These are phyloP conservation scores for Chromobotia macracanthus DNA, from an alignment of 2,797 vertebrate genomes.

Conservation along the genomic window DNA sequence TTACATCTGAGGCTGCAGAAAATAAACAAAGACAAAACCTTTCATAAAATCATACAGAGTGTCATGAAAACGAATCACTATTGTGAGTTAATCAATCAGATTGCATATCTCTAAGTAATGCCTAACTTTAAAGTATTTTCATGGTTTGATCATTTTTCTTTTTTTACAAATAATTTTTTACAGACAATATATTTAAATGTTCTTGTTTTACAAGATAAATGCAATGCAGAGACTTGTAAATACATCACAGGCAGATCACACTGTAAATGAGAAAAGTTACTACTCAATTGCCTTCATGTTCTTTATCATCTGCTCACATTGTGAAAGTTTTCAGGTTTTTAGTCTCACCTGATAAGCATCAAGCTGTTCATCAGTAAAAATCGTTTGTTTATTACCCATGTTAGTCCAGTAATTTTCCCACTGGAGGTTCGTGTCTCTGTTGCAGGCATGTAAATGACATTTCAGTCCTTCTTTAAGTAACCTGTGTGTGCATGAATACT, in stretches of 20 bases:
- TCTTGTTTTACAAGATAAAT: no score
- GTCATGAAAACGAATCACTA: not conserved
- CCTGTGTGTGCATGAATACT: slow-evolving; percentile 59
- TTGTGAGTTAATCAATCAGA: not conserved
- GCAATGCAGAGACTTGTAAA: no score
- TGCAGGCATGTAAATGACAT: slow-evolving; percentile 83
- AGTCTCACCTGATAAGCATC: slow-evolving; percentile 98
- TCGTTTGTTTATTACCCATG: slow-evolving; percentile 99
- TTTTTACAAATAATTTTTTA: no score
- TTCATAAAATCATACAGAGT: not conserved
- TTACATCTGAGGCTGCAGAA: slow-evolving; percentile 11
- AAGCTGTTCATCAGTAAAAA: slow-evolving; percentile 99
- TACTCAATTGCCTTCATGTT: slow-evolving; percentile 8
- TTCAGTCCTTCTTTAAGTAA: slow-evolving; percentile 56
- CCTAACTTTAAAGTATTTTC: not conserved
- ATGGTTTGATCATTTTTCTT: not conserved
- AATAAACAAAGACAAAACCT: slow-evolving; percentile 6
- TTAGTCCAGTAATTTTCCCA: slow-evolving; percentile 80
- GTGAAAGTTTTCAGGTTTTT: no score
- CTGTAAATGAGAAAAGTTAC: not conserved
- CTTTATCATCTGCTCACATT: not conserved
- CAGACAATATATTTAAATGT: no score
- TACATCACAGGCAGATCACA: not conserved
- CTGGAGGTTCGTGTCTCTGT: slow-evolving; percentile 75
- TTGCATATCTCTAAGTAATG: no score